A percentile compares a stretch with the other conserved stretches of the same genome.
Evolutionary conservation across 2,113 vertebrate species (phyloP).

Genomic region (Calyptomena viridis): DNA sequence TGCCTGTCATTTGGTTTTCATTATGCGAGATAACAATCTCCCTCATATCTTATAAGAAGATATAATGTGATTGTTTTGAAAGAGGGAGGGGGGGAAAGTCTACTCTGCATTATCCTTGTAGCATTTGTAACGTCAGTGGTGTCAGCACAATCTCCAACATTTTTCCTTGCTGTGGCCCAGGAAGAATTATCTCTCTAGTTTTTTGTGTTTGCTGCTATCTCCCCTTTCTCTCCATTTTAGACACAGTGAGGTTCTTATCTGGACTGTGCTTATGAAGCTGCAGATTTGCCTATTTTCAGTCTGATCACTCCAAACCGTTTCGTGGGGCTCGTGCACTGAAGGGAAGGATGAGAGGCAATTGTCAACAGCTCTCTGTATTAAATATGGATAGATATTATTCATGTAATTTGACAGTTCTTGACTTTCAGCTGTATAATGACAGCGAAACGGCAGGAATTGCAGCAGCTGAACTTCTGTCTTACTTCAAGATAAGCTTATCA

Average conservation of each 20-base stretch:
- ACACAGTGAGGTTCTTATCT: conserved; percentile 29
- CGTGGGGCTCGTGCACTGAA: not conserved
- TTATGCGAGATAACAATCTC: conserved; percentile 68
- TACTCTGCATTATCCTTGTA: conserved; percentile 16
- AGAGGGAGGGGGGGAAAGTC: conserved; percentile 35
- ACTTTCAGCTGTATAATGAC: conserved; percentile 65
- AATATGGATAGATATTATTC: conserved; percentile 65
- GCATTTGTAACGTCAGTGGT: not conserved
- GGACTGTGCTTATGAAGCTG: not conserved
- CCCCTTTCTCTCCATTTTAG: conserved; percentile 8
- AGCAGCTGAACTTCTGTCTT: conserved; percentile 63
- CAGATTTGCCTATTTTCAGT: conserved; percentile 12
- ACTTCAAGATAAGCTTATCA: conserved; percentile 64
- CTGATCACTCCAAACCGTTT: conserved; percentile 21
- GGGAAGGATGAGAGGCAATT: conserved; percentile 35
- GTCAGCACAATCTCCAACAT: not conserved
- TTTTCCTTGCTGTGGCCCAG: conserved; percentile 4
- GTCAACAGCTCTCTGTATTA: conserved; percentile 60
- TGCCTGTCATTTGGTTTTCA: conserved; percentile 77
- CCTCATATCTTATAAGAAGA: conserved; percentile 64
- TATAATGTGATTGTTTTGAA: conserved; percentile 64
- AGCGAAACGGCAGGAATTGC: conserved; percentile 60
- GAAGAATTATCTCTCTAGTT: conserved; percentile 6
- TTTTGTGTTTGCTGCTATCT: not conserved
- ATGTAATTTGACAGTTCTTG: conserved; percentile 64